These are phyloP conservation scores for Danio jaintianensis DNA, from an alignment of 2,797 vertebrate species.

Conservation along the genomic window DNA sequence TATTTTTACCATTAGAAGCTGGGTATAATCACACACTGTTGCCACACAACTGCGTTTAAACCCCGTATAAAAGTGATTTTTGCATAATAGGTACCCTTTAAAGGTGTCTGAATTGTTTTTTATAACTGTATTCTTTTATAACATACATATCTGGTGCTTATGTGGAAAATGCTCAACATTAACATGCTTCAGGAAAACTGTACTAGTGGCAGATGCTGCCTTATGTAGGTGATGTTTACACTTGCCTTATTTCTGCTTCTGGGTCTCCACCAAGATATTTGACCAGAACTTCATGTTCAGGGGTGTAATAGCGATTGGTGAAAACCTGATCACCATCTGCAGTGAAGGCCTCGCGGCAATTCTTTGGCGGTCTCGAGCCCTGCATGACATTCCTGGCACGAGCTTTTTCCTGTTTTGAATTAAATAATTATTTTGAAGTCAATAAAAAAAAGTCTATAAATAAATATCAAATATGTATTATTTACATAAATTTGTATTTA, in stretches of 20 bases:
- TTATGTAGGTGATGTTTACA: conserved; percentile 20
- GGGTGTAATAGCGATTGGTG: conserved; percentile 73
- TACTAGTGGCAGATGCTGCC: background rate
- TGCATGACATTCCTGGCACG: conserved; percentile 71
- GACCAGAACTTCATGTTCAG: conserved; percentile 67
- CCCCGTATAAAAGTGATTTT: too few species aligned
- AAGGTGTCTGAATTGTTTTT: too few species aligned
- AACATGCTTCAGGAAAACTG: background rate
- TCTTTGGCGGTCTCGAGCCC: conserved; percentile 67
- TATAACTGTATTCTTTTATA: too few species aligned
- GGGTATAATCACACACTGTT: too few species aligned
- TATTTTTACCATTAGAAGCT: too few species aligned
- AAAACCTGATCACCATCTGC: conserved; percentile 77
- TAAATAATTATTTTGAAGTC: background rate
- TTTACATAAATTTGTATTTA: background rate
- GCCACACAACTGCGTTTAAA: too few species aligned
- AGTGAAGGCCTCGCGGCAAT: conserved; percentile 76
- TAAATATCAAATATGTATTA: background rate
- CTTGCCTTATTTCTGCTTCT: conserved; percentile 66
- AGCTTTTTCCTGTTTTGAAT: conserved; percentile 54
- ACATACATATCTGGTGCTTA: too few species aligned
- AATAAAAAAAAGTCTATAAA: background rate
- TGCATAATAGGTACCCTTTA: too few species aligned
- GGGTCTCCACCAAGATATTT: conserved; percentile 73
- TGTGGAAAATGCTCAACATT: background rate